phyloP scores from a whole-genome alignment of 37 sponge, comb jelly and placozoan species.

The Corticium candelabrum region DNA sequence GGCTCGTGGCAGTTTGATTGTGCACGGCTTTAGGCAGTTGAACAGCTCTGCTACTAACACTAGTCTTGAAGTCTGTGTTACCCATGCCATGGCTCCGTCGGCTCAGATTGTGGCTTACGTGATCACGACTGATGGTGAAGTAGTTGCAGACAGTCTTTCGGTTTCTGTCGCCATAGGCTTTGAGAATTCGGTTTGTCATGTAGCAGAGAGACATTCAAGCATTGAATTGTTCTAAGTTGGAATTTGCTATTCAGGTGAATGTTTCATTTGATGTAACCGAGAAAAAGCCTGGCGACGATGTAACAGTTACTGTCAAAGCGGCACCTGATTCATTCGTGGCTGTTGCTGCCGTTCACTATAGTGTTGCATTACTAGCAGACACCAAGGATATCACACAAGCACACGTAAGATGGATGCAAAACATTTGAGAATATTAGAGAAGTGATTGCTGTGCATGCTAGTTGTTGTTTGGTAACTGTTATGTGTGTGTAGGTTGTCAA shows the following conservation, averaged over 20 bases:
- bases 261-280: not conserved
- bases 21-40: not conserved
- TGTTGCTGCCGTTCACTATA: not conserved
- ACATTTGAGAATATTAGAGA: no score
- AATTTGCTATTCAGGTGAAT: no score
- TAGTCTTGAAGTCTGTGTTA: not conserved
- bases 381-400: not conserved
- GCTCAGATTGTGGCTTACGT: slow-evolving; percentile 5
- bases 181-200: not conserved
- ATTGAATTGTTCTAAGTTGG: no score
- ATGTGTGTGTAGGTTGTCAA: not conserved
- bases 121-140: not conserved
- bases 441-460: no score
- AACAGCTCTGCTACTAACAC: not conserved
- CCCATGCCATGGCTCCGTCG: slow-evolving; percentile 12
- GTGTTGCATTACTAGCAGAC: not conserved
- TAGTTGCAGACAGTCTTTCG: slow-evolving; percentile 1
- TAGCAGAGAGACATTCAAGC: not conserved
- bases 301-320: not conserved
- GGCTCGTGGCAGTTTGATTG: not conserved
- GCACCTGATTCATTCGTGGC: not conserved
- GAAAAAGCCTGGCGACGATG: not conserved
- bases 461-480: no score
- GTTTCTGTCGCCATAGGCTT: not conserved
- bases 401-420: not conserved